Percentiles rank a stretch among this genome's conserved stretches.
Evolutionary conservation across 64 coral and sea anemone genomes (phyloP).

Genomic region (Pocillopora damicornis): DNA sequence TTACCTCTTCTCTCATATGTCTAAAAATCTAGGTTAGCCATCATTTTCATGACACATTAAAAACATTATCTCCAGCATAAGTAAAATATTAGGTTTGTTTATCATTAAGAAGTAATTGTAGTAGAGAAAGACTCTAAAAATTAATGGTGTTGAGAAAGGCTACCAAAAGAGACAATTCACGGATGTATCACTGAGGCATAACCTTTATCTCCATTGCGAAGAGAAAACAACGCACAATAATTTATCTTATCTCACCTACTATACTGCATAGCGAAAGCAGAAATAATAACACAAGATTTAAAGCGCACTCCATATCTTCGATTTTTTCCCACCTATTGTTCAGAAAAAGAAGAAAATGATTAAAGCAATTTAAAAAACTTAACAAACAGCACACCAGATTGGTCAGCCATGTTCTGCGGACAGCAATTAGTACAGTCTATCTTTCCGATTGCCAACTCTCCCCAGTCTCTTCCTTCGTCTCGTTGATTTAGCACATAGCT

Average conservation of each 20-base stretch:
- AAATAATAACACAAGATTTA: background rate
- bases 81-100: no score
- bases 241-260: background rate
- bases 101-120: no score
- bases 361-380: background rate
- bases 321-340: background rate
- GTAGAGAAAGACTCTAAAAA: no score
- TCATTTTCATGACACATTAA: no score
- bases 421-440: background rate
- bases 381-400: background rate
- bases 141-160: no score
- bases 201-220: background rate
- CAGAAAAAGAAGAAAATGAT: background rate
- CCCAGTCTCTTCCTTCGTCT: background rate
- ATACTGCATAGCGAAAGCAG: conserved; percentile 10
- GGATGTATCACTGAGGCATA: no score
- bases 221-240: background rate
- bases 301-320: background rate
- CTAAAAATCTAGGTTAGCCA: no score
- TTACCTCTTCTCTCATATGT: no score
- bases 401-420: background rate
- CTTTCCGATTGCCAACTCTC: background rate
- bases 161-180: no score
- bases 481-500: background rate
- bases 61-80: no score